phyloP scores from a whole-genome alignment of 2,797 vertebrate genomes.

The Vultur gryphus region DNA sequence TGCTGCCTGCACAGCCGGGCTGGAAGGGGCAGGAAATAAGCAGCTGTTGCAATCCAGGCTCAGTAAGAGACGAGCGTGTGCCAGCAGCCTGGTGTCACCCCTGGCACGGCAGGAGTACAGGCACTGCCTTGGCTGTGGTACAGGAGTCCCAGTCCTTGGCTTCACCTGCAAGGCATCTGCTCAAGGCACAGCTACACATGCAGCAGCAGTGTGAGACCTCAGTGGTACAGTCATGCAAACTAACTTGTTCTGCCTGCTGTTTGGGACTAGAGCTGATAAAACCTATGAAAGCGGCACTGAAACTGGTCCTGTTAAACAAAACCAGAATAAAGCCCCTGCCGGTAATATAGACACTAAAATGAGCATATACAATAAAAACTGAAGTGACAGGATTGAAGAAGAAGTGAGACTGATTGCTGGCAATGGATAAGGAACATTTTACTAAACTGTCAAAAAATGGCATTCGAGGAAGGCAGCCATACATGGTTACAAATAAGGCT shows the following conservation, averaged over 20 bases:
- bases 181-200: too few relatives aligned
- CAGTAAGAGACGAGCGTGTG: rapidly evolving
- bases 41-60: background rate
- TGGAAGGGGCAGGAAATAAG: background rate
- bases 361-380: background rate
- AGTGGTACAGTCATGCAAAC: rapidly evolving
- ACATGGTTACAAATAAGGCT: background rate
- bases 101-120: background rate
- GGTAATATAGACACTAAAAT: background rate
- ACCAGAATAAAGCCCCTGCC: background rate
- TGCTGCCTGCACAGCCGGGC: background rate
- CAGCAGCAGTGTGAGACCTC: background rate
- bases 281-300: background rate
- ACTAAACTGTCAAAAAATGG: background rate
- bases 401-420: background rate
- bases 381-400: background rate
- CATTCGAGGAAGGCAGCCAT: background rate
- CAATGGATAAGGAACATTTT: background rate
- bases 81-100: background rate
- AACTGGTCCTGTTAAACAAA: background rate
- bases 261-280: background rate
- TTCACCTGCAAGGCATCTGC: background rate
- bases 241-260: too few relatives aligned
- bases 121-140: background rate
- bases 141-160: background rate